phyloP scores from a whole-genome alignment of 1,140 invertebrate species.

The Platorchestia sp. region DNA sequence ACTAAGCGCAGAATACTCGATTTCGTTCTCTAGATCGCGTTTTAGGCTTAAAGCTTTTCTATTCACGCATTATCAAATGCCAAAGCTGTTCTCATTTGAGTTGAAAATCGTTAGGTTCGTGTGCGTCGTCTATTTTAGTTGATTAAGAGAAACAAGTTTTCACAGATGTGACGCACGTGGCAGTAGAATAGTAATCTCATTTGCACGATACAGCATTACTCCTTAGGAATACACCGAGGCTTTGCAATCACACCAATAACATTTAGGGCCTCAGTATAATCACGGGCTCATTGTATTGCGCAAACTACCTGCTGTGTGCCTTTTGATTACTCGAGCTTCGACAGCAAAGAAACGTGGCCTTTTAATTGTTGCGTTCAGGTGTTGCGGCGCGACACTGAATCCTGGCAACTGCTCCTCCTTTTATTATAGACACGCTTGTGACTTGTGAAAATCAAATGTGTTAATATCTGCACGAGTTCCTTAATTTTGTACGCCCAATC shows the following conservation, averaged over 20 bases:
- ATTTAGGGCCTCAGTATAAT: not conserved
- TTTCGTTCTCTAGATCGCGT: not conserved
- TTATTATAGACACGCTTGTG: not conserved
- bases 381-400: not conserved
- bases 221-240: not conserved
- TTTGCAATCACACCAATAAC: not conserved
- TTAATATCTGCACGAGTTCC: not conserved
- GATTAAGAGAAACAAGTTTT: not conserved
- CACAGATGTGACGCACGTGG: not conserved
- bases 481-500: not conserved
- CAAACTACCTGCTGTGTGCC: slow-evolving; percentile 11
- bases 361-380: slow-evolving; percentile 2
- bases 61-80: not conserved
- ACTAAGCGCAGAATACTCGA: not conserved
- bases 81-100: not conserved
- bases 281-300: not conserved
- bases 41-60: not conserved
- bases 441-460: not conserved
- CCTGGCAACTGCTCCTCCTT: not conserved
- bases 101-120: not conserved
- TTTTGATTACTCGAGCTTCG: slow-evolving; percentile 48
- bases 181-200: not conserved
- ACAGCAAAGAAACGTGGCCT: not conserved
- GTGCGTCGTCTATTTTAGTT: no score
- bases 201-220: not conserved